Evolutionary conservation across 2,113 vertebrate species (phyloP), one percentile per base, ranked within the genome.

Genomic region (Coryphaenoides rupestris): DNA sequence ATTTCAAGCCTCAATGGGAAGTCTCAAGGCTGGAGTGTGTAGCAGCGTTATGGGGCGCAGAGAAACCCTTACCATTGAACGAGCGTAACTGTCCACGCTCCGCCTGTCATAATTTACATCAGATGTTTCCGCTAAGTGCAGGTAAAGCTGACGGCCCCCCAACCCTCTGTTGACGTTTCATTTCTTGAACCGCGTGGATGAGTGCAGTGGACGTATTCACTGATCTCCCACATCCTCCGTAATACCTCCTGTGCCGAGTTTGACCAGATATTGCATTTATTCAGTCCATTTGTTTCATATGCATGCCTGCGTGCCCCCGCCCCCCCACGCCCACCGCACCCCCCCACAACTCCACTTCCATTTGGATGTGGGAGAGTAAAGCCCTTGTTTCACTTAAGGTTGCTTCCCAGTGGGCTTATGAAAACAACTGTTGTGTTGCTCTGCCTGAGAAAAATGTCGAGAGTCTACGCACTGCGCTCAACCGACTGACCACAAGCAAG

Each of bases 61-160:
- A 70, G 74, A 73, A 88, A 75, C 73, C 66, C 67, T 19, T 55
- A 15, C 21, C 23, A 22, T 80, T 81, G 72, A 69, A 83, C 22
- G 74, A 80, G 68, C 68, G 21, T 21, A 66, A 65, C 68, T 66
- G 79, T 79, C 81, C 79, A 81, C 80, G 61, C 69, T 77, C 66
- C 85, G 69, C 83, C 77, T 81, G 77, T 22, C 82, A 86, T 90
- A 91, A 90, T 88, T 73, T 70, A 74, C 74, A 71, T 89, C 89
- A 90, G 86, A 91, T 90, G 88, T 84, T 85, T 85, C 79, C 84
- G 84, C 88, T 87, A 86, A 88, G 84, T 77, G 62, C 70, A 76
- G 71, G 65, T 60, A 86, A 89, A 89, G 85, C 87, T n/a, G 28
- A 61, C 55, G 77, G 63, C 79, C 74, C 83, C 75, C 73, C 13